Evolutionary conservation across 2,888 invertebrate genomes (phyloP).

Genomic region (Tetheella fluctuosa): DNA sequence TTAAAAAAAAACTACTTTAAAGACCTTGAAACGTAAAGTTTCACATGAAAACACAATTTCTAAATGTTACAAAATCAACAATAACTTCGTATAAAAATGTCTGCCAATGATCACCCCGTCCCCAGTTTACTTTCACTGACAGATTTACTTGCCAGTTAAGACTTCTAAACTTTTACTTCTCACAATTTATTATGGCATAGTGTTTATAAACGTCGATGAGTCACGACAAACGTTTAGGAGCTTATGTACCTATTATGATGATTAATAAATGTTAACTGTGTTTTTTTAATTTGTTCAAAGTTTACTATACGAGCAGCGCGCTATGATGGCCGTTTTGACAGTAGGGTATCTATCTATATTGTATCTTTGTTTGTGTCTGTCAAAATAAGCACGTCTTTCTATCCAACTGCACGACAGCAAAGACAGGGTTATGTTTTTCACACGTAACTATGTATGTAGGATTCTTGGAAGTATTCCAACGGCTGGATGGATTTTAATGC

Average conservation of each 20-base stretch:
- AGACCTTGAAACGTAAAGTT: too few relatives aligned
- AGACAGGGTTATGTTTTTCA: too few relatives aligned
- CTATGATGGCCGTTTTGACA: too few relatives aligned
- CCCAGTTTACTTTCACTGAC: neutral
- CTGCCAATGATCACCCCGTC: neutral
- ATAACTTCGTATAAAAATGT: neutral
- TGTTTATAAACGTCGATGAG: neutral
- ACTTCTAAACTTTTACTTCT: conserved; percentile 1
- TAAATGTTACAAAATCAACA: neutral
- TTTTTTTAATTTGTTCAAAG: neutral
- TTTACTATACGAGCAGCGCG: neutral
- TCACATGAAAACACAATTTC: too few relatives aligned
- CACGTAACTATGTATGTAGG: too few relatives aligned
- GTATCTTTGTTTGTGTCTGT: too few relatives aligned
- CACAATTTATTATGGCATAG: neutral
- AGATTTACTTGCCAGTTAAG: neutral
- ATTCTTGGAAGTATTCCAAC: too few relatives aligned
- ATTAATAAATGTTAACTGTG: neutral
- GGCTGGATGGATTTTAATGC: too few relatives aligned
- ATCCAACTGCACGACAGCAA: too few relatives aligned
- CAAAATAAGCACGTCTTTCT: too few relatives aligned
- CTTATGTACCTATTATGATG: neutral
- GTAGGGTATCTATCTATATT: too few relatives aligned
- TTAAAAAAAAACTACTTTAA: too few relatives aligned
- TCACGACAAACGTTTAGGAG: neutral